phyloP scores from a whole-genome alignment of 1,140 invertebrate genomes.

The Magallana angulata region DNA sequence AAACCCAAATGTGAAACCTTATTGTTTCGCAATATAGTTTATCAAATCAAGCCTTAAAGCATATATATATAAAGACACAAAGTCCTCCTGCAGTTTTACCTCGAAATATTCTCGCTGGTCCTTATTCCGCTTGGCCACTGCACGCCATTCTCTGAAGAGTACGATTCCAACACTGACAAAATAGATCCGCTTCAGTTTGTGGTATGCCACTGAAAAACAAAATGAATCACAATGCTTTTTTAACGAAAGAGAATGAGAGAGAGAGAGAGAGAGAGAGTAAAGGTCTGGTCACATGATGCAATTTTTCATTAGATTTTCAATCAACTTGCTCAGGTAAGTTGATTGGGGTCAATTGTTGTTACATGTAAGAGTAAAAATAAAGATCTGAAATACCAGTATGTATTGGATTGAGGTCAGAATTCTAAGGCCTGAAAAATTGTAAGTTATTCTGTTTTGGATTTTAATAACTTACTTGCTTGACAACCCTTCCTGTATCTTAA shows the following conservation, averaged over 20 bases:
- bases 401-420: too few relatives aligned
- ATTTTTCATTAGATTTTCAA: too few relatives aligned
- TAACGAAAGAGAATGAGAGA: too few relatives aligned
- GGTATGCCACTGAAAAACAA: constrained; percentile 66
- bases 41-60: neutral
- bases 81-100: constrained; percentile 59
- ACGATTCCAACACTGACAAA: constrained; percentile 67
- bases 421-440: too few relatives aligned
- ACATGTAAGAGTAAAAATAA: neutral
- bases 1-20: constrained; percentile 20
- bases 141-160: constrained; percentile 76
- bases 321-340: neutral
- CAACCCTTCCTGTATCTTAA: constrained; percentile 74
- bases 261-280: too few relatives aligned
- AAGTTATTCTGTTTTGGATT: too few relatives aligned
- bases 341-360: neutral
- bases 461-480: constrained; percentile 74
- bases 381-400: too few relatives aligned
- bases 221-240: neutral
- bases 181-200: constrained; percentile 73
- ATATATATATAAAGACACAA: neutral
- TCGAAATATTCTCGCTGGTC: constrained; percentile 78
- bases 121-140: constrained; percentile 71
- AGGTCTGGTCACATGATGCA: too few relatives aligned
- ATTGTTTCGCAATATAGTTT: constrained; percentile 18